Base-by-base conservation (phyloP, 1,140 invertebrate genomes). In the Thaumatotibia leucotreta region DNA sequence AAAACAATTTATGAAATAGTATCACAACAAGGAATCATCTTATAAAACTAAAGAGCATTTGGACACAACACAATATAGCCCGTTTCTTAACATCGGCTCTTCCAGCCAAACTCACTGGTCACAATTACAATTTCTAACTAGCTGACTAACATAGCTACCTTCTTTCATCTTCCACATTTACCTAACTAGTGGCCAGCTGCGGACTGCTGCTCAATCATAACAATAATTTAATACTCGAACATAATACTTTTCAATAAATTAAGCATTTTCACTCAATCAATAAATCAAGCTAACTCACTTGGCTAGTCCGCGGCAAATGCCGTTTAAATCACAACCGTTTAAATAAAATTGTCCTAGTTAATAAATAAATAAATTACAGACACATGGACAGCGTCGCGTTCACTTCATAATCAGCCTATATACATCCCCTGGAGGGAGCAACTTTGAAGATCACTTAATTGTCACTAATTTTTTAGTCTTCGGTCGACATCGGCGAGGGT, bases 341-440 rank as follows among this genome's bases (percentile, higher is more conserved):
- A 39, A 39, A 54, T 54, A 4, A 23, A 54, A 54, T 54, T 54
- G 50, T 54, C 23, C 50, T 54, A 54, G 22, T 54, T 17, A 61
- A 69, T 61, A 50, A 58, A 50, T 68, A 61, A 39, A 61, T 62
- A 67, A 62, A 64, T 62, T 54, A 54, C 23, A 31, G 23, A 50
- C 63, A 10, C 22, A 50, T 50, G 6, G 32, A 49, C 20, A 29
- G 63, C 23, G 22, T 27, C 8, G 8, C 35, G 64, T 50, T 45
- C 39, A 45, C 39, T 45, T 45, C 14, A 45, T 20, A 20, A 14
- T 45, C 39, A 14, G 14, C 14, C 39, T 45, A 45, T 45, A 2
- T 45, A 45, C 39, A 20, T 45, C 1, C 39, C 17, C 17, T 45
- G 17, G 17, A 5, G 5, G 4, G 39, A 14, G 20, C 39, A 17